Evolutionary conservation across 2,113 vertebrate species (phyloP).

Genomic region (Chloropsis cyanopogon): DNA sequence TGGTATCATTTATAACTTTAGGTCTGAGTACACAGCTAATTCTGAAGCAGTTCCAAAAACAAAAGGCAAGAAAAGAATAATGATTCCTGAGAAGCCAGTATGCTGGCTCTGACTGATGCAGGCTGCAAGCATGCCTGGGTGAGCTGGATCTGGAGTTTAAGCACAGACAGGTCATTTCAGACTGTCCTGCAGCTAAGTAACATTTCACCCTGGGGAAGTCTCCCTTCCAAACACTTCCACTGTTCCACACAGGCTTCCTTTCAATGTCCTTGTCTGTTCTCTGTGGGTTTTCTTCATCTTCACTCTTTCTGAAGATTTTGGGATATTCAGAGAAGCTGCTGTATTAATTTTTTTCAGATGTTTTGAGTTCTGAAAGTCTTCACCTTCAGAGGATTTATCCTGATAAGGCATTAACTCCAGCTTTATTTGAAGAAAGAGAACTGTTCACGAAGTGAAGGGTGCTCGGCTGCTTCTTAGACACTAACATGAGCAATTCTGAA

Average conservation of each 20-base stretch:
- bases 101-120: neutral
- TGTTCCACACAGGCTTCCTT: neutral
- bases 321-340: neutral
- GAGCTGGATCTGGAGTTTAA: neutral
- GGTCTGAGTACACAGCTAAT: neutral
- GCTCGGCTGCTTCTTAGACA: neutral
- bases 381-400: neutral
- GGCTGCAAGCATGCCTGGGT: neutral
- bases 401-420: neutral
- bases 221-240: conserved; percentile 2
- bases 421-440: neutral
- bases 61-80: neutral
- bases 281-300: neutral
- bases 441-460: neutral
- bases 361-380: neutral
- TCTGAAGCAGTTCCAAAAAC: conserved; percentile 1
- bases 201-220: neutral
- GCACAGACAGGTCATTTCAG: neutral
- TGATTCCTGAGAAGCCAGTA: neutral
- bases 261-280: neutral
- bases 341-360: neutral
- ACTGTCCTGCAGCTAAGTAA: neutral
- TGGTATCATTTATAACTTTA: neutral
- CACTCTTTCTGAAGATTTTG: neutral
- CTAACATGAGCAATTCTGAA: neutral